Evolutionary conservation across 2,888 invertebrate genomes (phyloP), one percentile per base, ranked within the genome.

Genomic region (Noctua janthe): DNA sequence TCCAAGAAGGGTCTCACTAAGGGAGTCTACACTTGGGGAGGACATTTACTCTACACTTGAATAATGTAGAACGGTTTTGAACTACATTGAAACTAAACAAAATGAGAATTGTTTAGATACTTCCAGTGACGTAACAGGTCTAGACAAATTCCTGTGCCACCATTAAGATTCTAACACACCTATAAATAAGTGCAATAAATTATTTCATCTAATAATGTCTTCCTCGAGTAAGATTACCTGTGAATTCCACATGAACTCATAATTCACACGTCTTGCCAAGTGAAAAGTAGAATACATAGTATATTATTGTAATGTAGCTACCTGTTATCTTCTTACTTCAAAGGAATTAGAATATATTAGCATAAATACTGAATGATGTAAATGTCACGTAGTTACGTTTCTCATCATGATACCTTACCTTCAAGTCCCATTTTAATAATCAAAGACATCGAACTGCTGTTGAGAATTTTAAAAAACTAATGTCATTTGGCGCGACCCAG

Each of bases 151-250:
- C 76, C 47, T 39, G 39, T 69, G 43, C 54, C 51, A 71, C 80
- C 71, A 76, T 74, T 75, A 75, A 71, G 13, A 74, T 74, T 77
- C 66, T 43, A 59, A 69, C 67, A 35, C 51, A 23, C 2, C 79
- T 79, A 87, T 85, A 82, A 73, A 87, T 88, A 86, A 72, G 66
- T 35, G 73, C n/a, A 67, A 83, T 88, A 86, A 83, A 83, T 87
- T 74, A 86, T 78, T 78, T 76, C 15, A 54, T 67, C 62, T 77
- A 87, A 64, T 78, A 87, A 78, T 76, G 80, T 86, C 77, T 80
- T 76, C 49, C 20, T 47, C 39, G 43, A 56, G 17, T 23, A 49
- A 74, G 20, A 85, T 77, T 86, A 88, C 80, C 86, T 88, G 78
- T n/a, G 39, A 79, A 85, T 76, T 59, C 35, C 75, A 15, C 83